phyloP scores from a whole-genome alignment of 23 tunicate genomes.

The Trididemnum miniatum region DNA sequence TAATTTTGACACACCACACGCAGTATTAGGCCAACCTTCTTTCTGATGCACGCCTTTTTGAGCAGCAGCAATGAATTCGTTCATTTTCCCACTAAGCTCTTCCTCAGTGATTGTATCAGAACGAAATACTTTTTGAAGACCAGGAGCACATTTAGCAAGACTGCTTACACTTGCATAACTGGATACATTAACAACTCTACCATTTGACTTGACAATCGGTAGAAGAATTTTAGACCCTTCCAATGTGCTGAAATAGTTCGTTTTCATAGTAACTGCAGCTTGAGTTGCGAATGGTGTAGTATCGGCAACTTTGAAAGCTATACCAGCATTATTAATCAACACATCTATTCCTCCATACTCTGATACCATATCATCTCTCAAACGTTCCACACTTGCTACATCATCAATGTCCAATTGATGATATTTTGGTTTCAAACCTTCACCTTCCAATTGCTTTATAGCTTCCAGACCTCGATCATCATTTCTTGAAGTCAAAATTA shows the following conservation, averaged over 20 bases:
- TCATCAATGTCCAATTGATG: constrained; percentile 75
- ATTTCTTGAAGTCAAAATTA: constrained; percentile 78
- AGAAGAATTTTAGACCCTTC: constrained; percentile 27
- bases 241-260: constrained; percentile 56
- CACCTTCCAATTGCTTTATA: constrained; percentile 40
- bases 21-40: constrained; percentile 39
- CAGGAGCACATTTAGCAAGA: constrained; percentile 42
- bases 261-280: constrained; percentile 39
- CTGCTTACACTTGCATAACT: constrained; percentile 16
- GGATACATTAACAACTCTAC: constrained; percentile 54
- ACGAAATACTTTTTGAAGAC: constrained; percentile 41
- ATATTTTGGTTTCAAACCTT: constrained; percentile 57
- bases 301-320: constrained; percentile 42
- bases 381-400: constrained; percentile 41
- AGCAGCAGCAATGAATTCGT: constrained; percentile 43
- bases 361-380: constrained; percentile 26
- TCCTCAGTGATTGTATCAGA: constrained; percentile 56
- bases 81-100: constrained; percentile 30
- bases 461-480: constrained; percentile 62
- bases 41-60: constrained; percentile 24
- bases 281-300: constrained; percentile 35
- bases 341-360: constrained; percentile 83
- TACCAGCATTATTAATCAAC: constrained; percentile 80
- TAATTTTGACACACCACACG: constrained; percentile 60
- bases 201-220: constrained; percentile 46